Evolutionary conservation across 2,888 invertebrate genomes (phyloP), one percentile per base, ranked within the genome.

Genomic region (Epinotia ramella): DNA sequence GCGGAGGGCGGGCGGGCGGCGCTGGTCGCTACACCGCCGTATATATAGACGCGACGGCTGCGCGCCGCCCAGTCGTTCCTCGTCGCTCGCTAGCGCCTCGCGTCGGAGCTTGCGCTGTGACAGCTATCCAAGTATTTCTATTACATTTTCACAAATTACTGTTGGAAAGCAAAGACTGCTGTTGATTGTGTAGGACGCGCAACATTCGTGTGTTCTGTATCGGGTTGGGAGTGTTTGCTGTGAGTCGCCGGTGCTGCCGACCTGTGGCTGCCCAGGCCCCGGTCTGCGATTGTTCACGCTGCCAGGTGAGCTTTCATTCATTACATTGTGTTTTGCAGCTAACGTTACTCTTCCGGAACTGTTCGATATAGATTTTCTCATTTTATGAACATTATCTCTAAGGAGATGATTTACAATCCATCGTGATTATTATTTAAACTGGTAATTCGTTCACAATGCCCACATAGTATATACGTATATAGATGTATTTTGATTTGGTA

Each of bases 11-110:
- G 91, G 90, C 90, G 90, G 91, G 90, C 90, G 90, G 84, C 82
- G 85, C 80, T 78, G 81, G 83, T 84, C 85, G 81, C 81, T 81
- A 79, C 78, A 73, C 65, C 78, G 77, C 81, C 77, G 79, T 84
- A 86, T 94, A 94, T 94, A 94, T 93, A 94, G 82, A 81, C 81
- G 83, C 81, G 78, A 81, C 81, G 82, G 79, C 85, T 86, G 87
- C 89, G 89, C 89, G 91, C 85, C 88, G 92, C 89, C 89, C 94
- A 94, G 94, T 94, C 88, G 89, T 84, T 85, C 86, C 84, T 80
- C 80, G 85, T 81, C 83, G 84, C 84, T 86, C 82, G 77, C 79
- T 73, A 82, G 81, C 78, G 84, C 82, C 79, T 78, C 80, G 87
- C 89, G 88, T 86, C 79, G 60, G 33, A 64, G 70, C 59, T 63